phyloP scores from a whole-genome alignment of 2,113 vertebrate species.

The Scophthalmus maximus region DNA sequence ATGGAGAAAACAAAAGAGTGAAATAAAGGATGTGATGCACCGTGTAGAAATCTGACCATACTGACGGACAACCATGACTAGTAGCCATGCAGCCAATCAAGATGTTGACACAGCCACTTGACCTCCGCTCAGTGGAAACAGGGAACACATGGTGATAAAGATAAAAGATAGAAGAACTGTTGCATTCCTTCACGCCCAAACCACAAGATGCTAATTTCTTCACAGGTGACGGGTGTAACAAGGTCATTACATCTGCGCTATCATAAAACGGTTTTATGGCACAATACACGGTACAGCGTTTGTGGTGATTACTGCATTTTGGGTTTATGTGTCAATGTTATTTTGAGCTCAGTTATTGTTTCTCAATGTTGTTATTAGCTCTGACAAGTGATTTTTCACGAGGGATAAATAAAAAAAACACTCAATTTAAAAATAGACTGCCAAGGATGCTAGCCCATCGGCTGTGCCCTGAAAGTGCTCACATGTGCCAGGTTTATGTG shows the following conservation, averaged over 20 bases:
- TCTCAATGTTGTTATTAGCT: conserved; percentile 3
- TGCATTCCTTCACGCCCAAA: conserved; percentile 15
- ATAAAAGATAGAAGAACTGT: conserved; percentile 2
- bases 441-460: conserved; percentile 2
- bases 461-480: conserved; percentile 13
- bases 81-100: conserved; percentile 9
- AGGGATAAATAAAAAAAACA: conserved; percentile 36
- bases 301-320: neutral
- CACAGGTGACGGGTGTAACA: neutral
- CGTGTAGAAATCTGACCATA: neutral
- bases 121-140: neutral
- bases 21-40: conserved; percentile 17
- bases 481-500: conserved; percentile 63
- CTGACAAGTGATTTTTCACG: conserved; percentile 34
- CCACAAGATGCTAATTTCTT: too few species aligned
- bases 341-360: too few species aligned
- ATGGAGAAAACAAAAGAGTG: conserved; percentile 9
- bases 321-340: neutral
- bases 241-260: conserved; percentile 20
- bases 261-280: conserved; percentile 18
- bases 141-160: neutral
- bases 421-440: conserved; percentile 31
- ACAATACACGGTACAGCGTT: neutral
- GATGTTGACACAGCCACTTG: neutral
- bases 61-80: conserved; percentile 1